Evolutionary conservation across 2,888 invertebrate species (phyloP), one percentile per base, ranked within the genome.

Genomic region (Synergus umbraculus): DNA sequence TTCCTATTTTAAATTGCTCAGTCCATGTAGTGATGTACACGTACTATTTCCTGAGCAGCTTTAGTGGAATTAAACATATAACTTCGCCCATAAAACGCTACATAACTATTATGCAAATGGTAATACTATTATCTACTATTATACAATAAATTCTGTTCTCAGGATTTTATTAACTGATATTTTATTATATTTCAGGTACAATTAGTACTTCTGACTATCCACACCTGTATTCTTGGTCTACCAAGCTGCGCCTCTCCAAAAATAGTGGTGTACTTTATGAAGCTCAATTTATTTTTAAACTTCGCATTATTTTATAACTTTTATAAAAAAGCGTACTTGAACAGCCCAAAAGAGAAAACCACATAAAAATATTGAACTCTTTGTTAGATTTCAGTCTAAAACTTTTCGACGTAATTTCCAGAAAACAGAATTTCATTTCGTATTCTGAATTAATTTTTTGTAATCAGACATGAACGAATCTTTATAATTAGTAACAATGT

Each of bases 21-120:
- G 93, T 96, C 1, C 96, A 96, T 85, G 93, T 96, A 0, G 88
- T 96, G 4, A 96, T 96, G 96, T 96, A 96, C 88, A 93, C 93
- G 0, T 96, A 96, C 90, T 96, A 96, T 88, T 93, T 95, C 9
- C 86, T 91, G 13, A 92, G 95, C 0, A 94, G 94, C 76, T 93
- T 94, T 76, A 95, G 95, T 84, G 93, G 94, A 18, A 88, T 94
- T 81, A 94, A 94, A 87, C 92, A 89, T 5, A 88, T 91, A 65
- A 89, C 95, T 18, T 88, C 88, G 78, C 93, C 93, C 78, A 92
- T 95, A 85, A 96, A 96, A 87, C 91, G 90, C n/a, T 91, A 91
- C 82, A 83, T 94, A 58, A 94, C 94, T 0, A 88, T 91, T 18
- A 84, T 95, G 82, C 96, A 96, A 92, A 95, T 96, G 95, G 94